A percentile compares a stretch with the other conserved stretches of the same genome.
Conservation (phyloP, 2,797 vertebrate genomes). For the Coracias cyanogaster region DNA sequence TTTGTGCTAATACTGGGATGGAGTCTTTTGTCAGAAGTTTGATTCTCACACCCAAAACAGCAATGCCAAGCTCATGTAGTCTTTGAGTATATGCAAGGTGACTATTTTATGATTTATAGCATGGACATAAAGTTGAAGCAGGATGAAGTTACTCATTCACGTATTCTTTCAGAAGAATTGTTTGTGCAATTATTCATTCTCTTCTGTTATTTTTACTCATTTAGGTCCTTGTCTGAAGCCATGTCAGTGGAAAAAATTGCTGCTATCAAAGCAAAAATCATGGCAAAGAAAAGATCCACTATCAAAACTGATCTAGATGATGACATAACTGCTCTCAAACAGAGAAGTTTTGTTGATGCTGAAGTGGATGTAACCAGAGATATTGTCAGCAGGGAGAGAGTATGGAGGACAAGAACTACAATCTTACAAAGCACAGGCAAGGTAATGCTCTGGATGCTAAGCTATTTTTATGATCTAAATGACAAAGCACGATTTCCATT, state of each 20-base stretch:
- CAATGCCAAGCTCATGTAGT: neutral
- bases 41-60: neutral
- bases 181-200: neutral
- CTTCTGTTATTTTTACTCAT: constrained; percentile 14
- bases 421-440: constrained; percentile 98
- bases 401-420: constrained; percentile 98
- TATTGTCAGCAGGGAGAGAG: constrained; percentile 96
- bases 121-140: neutral
- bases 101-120: neutral
- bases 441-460: constrained; percentile 76
- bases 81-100: neutral
- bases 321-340: constrained; percentile 94
- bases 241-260: constrained; percentile 99
- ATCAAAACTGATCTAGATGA: constrained; percentile 98
- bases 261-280: constrained; percentile 99
- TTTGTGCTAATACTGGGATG: neutral
- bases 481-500: neutral
- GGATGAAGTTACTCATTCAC: neutral
- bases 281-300: constrained; percentile 99
- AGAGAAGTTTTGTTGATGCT: constrained; percentile 97
- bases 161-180: neutral
- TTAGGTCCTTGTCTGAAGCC: constrained; percentile 96
- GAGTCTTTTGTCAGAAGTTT: neutral
- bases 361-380: constrained; percentile 98
- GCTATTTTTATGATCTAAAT: neutral